phyloP scores from a whole-genome alignment of 2,888 invertebrate species.

The Tenthredo scrophulariae region DNA sequence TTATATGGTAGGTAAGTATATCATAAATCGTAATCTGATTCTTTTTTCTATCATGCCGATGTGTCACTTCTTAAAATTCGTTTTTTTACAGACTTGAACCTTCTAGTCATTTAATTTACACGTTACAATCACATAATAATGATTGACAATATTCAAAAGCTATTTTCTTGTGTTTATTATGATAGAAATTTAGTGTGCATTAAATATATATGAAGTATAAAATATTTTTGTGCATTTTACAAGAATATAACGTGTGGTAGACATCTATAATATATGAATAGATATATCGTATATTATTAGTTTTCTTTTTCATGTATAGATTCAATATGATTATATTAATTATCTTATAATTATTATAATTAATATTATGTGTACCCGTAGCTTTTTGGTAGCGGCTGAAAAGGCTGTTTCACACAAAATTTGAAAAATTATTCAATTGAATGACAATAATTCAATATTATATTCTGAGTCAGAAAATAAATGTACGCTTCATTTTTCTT shows the following conservation, averaged over 20 bases:
- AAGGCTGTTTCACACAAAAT: slow-evolving; percentile 20
- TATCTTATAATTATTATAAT: neutral
- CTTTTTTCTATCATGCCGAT: neutral
- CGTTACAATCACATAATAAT: neutral
- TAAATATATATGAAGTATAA: slow-evolving; percentile 64
- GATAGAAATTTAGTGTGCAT: slow-evolving; percentile 43
- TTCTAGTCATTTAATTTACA: slow-evolving; percentile 8
- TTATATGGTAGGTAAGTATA: neutral
- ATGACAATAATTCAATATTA: neutral
- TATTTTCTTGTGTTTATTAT: neutral
- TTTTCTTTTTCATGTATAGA: neutral
- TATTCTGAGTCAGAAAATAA: neutral
- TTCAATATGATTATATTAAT: neutral
- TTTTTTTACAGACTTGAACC: neutral
- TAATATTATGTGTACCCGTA: slow-evolving; percentile 52
- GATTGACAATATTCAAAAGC: slow-evolving; percentile 7
- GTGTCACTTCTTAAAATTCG: slow-evolving; percentile 10
- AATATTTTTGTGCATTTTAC: slow-evolving; percentile 67
- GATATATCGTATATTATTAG: slow-evolving; percentile 17
- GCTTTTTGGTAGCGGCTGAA: slow-evolving; percentile 42
- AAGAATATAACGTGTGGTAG: slow-evolving; percentile 55
- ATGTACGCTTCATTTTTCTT: neutral
- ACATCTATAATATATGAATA: slow-evolving; percentile 43
- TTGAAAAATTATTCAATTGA: neutral
- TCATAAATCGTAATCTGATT: neutral